Evolutionary conservation across 1,140 invertebrate genomes (phyloP).

Genomic region (Cepaea nemoralis): DNA sequence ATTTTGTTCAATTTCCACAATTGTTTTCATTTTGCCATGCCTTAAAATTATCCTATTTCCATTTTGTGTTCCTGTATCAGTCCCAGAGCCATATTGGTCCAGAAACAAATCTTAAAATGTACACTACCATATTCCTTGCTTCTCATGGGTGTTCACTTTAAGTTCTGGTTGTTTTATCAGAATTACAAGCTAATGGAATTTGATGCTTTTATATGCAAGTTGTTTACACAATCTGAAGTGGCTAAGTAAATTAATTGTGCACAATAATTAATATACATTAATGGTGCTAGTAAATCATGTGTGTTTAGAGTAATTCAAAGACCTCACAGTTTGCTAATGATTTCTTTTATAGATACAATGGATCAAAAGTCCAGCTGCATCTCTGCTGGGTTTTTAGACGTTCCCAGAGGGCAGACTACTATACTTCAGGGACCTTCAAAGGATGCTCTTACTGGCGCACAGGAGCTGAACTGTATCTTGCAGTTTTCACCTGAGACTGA

Average conservation of each 20-base stretch:
- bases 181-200: background rate
- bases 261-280: background rate
- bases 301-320: background rate
- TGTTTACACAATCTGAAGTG: background rate
- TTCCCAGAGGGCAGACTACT: constrained; percentile 18
- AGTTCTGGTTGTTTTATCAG: background rate
- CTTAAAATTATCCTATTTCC: no score
- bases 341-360: constrained; percentile 27
- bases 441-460: no score
- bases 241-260: background rate
- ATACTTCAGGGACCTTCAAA: background rate
- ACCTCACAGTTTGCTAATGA: background rate
- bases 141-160: no score
- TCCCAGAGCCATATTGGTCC: no score
- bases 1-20: no score
- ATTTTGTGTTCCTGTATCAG: no score
- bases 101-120: no score
- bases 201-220: background rate
- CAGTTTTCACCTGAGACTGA: constrained; percentile 20
- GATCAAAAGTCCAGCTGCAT: constrained; percentile 27
- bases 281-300: background rate
- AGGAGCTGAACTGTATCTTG: constrained; percentile 11
- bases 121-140: no score
- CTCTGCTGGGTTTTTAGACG: constrained; percentile 10
- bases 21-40: no score